A percentile compares a stretch with the other conserved stretches of the same genome.
Evolutionary conservation across 2,113 vertebrate species (phyloP).

Genomic region (Osmerus eperlanus): DNA sequence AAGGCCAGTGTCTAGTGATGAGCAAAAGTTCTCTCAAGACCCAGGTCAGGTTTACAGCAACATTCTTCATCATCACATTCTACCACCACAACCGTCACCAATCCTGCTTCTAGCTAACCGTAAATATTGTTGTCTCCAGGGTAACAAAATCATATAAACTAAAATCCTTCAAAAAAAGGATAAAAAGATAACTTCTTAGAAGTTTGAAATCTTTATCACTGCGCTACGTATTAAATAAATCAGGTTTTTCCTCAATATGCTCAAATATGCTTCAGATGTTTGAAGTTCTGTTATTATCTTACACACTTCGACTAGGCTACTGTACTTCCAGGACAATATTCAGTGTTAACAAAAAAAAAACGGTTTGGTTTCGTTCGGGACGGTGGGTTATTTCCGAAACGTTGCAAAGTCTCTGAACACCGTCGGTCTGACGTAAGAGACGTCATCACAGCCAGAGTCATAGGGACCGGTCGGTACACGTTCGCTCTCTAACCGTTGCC

Average conservation of each 20-base stretch:
- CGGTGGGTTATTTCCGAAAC: too few species aligned
- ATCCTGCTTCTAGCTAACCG: conserved; percentile 15
- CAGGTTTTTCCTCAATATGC: conserved; percentile 10
- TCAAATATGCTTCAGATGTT: conserved; percentile 9
- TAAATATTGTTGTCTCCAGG: conserved; percentile 31
- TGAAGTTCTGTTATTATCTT: too few species aligned
- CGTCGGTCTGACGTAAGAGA: too few species aligned
- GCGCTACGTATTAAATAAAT: conserved; percentile 55
- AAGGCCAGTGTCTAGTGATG: conserved; percentile 45
- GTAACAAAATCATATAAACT: conserved; percentile 43
- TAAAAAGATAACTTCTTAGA: conserved; percentile 74
- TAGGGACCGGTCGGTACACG: too few species aligned
- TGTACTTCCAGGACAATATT: too few species aligned
- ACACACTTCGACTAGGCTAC: too few species aligned
- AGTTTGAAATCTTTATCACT: conserved; percentile 65
- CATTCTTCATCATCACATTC: conserved; percentile 3
- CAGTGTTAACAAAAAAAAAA: too few species aligned
- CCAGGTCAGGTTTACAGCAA: conserved; percentile 20
- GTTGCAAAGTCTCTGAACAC: too few species aligned
- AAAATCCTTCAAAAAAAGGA: conserved; percentile 72
- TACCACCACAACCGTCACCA: conserved; percentile 29
- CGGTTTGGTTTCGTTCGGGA: too few species aligned
- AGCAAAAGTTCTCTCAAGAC: conserved; percentile 15
- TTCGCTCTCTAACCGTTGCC: too few species aligned
- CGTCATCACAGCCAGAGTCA: too few species aligned